These are phyloP conservation scores for Pseudorasbora parva DNA, from an alignment of 2,113 vertebrate species.

Conservation along the genomic window DNA sequence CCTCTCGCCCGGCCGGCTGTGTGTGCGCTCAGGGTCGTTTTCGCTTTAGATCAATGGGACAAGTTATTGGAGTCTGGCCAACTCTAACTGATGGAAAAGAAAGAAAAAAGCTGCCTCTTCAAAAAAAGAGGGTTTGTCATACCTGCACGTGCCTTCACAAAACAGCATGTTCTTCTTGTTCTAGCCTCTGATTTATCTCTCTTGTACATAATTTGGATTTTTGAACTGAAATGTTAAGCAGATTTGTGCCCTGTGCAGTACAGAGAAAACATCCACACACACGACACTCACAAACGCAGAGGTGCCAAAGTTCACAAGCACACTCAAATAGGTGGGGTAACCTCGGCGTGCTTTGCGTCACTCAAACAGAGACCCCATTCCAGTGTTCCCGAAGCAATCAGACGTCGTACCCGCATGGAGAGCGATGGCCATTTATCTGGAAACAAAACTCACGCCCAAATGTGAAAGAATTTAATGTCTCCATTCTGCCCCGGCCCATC, in stretches of 20 bases:
- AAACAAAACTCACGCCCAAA: conserved; percentile 33
- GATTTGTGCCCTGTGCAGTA: conserved; percentile 2
- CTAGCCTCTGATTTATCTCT: background rate
- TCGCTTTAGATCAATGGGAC: conserved; percentile 80
- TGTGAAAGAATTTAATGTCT: conserved; percentile 54
- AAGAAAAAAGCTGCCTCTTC: conserved; percentile 75
- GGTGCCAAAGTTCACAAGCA: conserved; percentile 33
- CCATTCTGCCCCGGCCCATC: conserved; percentile 16
- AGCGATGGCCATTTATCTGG: conserved; percentile 51
- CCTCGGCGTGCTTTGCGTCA: conserved; percentile 35
- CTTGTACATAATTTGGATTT: conserved; percentile 10
- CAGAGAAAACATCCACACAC: conserved; percentile 9
- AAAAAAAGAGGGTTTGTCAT: conserved; percentile 65
- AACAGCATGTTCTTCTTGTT: conserved; percentile 5
- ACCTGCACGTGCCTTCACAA: conserved; percentile 56
- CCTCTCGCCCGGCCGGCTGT: conserved; percentile 61
- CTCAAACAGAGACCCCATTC: conserved; percentile 42
- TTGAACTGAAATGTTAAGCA: background rate
- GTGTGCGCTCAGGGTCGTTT: conserved; percentile 68
- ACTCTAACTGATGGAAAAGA: conserved; percentile 72
- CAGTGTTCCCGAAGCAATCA: conserved; percentile 35
- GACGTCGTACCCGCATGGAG: conserved; percentile 36
- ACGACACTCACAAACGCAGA: background rate
- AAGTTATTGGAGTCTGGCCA: conserved; percentile 85
- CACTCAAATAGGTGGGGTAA: conserved; percentile 49